Base-by-base conservation (phyloP, 2,113 vertebrate species). In the Pholis gunnellus region DNA sequence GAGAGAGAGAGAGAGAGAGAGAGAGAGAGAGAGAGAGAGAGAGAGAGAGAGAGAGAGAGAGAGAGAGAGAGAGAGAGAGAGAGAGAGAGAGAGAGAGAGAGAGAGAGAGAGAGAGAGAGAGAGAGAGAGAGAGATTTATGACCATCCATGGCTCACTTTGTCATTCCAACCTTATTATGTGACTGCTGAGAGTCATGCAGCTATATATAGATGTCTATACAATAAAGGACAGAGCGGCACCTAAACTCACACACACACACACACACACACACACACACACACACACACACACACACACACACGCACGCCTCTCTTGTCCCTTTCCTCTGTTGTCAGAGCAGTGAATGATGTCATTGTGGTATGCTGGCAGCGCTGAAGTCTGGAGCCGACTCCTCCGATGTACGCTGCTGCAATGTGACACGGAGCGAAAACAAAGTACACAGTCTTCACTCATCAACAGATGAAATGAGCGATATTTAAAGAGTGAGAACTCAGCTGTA, bases 91-190 rank as follows among this genome's bases (percentile, higher is more conserved):
- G 31, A 34, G 31, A 34, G 31, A 34, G 31, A 34, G 2, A 34
- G 11, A 82, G 66, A 75, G 75, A 79, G 52, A 61, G 65, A 72
- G 50, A 70, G 85, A 82, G 50, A 70, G 81, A 78, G 50, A 42
- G 67, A 44, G 38, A 68, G 81, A 82, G 54, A 61, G 78, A 40
- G 31, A 68, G 82, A 90, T 91, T 88, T 90, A 90, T 89, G 88
- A 82, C 76, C 81, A 65, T 84, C 90, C 42, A 68, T 57, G 63
- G 91, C 86, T 82, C 89, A 93, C 90, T 94, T 83, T 94, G 90
- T 95, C 91, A 89, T 87, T 87, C 75, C 88, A 93, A 86, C 87
- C 92, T 92, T 91, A 92, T 94, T 94, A 92, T 90, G 87, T 90
- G 88, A 86, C 92, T 86, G 80, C 77, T 77, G 80, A 83, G 89